These are phyloP conservation scores for Metacarcinus magister DNA, from an alignment of 2,888 invertebrate species.

Conservation along the genomic window DNA sequence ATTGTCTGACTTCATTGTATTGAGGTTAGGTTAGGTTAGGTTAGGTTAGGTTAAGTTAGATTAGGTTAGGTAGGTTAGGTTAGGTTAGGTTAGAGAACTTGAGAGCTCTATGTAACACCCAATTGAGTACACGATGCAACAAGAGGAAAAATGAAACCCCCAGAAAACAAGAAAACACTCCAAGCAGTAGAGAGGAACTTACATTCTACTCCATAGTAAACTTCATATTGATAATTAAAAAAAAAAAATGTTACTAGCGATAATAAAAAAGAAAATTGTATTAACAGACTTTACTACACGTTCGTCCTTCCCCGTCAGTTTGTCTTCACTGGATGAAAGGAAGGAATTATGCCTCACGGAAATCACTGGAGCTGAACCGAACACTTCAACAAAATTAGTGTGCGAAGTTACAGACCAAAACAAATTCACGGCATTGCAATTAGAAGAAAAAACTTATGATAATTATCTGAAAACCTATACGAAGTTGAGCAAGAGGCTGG, in stretches of 20 bases:
- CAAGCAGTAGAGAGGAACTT: too few species aligned
- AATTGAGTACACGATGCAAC: too few species aligned
- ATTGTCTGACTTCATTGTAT: neutral
- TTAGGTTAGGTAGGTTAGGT: too few species aligned
- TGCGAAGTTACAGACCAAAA: neutral
- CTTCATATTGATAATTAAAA: neutral
- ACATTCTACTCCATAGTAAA: too few species aligned
- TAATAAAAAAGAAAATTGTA: neutral
- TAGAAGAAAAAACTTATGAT: neutral
- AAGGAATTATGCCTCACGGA: neutral
- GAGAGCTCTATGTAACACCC: too few species aligned
- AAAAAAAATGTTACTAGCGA: neutral
- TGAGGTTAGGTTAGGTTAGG: too few species aligned
- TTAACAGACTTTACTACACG: neutral
- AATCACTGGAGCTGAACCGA: neutral
- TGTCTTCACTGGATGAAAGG: too few species aligned
- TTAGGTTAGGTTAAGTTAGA: too few species aligned
- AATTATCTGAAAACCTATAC: constrained; percentile 7
- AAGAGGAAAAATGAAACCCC: too few species aligned
- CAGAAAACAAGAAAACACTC: too few species aligned
- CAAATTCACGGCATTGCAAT: neutral
- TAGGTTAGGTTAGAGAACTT: too few species aligned
- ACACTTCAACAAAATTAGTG: neutral
- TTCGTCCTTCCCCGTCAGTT: neutral
- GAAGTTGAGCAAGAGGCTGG: neutral